Conservation (phyloP, 2,113 vertebrate species). For the Glareola pratincola region DNA sequence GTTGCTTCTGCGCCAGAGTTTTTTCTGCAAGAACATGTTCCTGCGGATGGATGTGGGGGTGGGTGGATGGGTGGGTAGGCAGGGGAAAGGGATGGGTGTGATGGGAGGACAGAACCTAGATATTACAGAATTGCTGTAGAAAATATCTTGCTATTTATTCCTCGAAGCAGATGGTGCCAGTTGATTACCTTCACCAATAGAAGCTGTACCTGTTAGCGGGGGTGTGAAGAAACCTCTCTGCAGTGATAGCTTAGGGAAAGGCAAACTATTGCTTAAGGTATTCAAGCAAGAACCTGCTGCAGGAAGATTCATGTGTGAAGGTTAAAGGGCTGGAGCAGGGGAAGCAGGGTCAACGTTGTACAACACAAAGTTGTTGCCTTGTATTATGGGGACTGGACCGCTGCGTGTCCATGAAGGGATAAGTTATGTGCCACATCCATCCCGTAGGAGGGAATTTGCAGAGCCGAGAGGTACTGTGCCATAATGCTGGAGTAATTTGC, state of each 20-base stretch:
- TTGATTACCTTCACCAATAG: neutral
- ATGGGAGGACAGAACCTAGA: conserved; percentile 18
- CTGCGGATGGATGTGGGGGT: neutral
- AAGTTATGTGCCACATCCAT: neutral
- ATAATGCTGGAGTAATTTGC: neutral
- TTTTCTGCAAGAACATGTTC: conserved; percentile 4
- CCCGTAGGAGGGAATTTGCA: neutral
- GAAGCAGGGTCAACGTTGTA: neutral
- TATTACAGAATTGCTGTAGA: neutral
- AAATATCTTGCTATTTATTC: conserved; percentile 33
- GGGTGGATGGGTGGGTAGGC: neutral
- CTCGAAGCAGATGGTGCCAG: neutral
- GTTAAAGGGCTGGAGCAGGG: neutral
- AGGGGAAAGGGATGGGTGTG: neutral
- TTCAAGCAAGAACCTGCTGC: neutral
- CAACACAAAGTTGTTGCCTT: neutral
- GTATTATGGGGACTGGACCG: neutral
- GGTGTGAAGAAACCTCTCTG: neutral
- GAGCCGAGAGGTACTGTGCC: neutral
- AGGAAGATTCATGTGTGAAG: neutral
- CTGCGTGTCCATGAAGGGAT: neutral
- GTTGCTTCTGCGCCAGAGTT: neutral
- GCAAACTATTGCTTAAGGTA: neutral
- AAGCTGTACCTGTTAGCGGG: neutral
- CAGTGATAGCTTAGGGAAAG: neutral